These are phyloP conservation scores for Craniophora ligustri DNA, from an alignment of 2,888 invertebrate genomes.

Conservation along the genomic window DNA sequence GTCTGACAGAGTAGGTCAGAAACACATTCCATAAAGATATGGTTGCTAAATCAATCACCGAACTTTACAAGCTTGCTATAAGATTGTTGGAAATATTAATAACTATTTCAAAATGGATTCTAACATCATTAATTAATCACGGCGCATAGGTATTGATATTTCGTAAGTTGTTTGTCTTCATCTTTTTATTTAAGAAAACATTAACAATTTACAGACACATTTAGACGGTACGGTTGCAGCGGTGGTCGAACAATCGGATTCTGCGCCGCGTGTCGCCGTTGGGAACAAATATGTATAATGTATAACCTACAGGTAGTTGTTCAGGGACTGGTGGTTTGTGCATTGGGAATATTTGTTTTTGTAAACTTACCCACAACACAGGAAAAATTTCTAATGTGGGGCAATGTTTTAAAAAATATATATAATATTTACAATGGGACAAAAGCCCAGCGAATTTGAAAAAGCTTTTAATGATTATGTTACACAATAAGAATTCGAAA, in stretches of 20 bases:
- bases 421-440: not conserved
- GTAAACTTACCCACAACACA: too few relatives aligned
- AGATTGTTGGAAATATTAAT: slow-evolving; percentile 43
- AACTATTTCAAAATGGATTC: slow-evolving; percentile 37
- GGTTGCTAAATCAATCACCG: slow-evolving; percentile 34
- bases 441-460: not conserved
- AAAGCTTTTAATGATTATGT: not conserved
- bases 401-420: not conserved
- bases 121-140: slow-evolving; percentile 44
- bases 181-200: slow-evolving; percentile 25
- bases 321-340: too few relatives aligned
- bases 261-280: too few relatives aligned
- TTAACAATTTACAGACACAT: slow-evolving; percentile 21
- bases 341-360: too few relatives aligned
- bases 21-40: slow-evolving; percentile 15
- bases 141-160: slow-evolving; percentile 24
- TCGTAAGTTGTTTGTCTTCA: slow-evolving; percentile 24
- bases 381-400: too few relatives aligned
- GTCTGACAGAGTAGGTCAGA: slow-evolving; percentile 3
- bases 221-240: too few relatives aligned
- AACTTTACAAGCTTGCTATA: slow-evolving; percentile 22
- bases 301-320: too few relatives aligned
- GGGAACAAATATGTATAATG: too few relatives aligned
- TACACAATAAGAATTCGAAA: slow-evolving; percentile 25
- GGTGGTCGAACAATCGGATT: too few relatives aligned